phyloP scores from a whole-genome alignment of 2,797 vertebrate genomes.

The Spinus pinus region DNA sequence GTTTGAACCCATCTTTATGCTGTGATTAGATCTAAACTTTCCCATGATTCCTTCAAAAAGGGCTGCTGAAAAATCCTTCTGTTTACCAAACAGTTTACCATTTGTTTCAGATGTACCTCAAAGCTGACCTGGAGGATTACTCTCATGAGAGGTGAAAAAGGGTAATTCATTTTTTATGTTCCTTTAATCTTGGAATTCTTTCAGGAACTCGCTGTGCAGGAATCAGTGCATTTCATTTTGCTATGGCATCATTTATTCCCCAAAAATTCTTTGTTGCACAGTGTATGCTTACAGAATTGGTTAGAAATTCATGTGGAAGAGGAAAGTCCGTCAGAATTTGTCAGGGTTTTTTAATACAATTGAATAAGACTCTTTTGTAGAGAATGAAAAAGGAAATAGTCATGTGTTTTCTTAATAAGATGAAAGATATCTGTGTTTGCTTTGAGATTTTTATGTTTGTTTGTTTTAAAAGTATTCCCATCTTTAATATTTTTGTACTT shows the following conservation, averaged over 20 bases:
- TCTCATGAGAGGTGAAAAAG: constrained; percentile 49
- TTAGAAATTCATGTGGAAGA: not conserved
- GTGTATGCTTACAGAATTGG: not conserved
- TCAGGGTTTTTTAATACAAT: constrained; percentile 4
- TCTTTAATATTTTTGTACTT: constrained; percentile 74
- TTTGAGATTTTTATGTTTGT: constrained; percentile 72
- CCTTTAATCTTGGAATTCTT: constrained; percentile 55
- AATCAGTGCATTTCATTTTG: not conserved
- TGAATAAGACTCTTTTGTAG: constrained; percentile 24
- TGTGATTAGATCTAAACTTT: constrained; percentile 50
- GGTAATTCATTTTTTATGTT: constrained; percentile 62
- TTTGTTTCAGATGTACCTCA: constrained; percentile 63
- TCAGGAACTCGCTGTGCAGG: not conserved
- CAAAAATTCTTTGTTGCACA: not conserved
- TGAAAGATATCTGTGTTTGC: constrained; percentile 73
- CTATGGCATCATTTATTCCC: not conserved
- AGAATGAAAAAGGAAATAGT: constrained; percentile 58
- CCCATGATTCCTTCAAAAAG: constrained; percentile 22
- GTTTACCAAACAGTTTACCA: constrained; percentile 57
- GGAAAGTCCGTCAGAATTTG: not conserved
- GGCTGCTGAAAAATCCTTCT: constrained; percentile 40
- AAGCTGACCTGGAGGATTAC: constrained; percentile 53
- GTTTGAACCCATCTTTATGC: constrained; percentile 51
- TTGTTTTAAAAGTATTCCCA: constrained; percentile 71
- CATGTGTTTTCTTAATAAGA: constrained; percentile 69